A percentile compares a stretch with the other conserved stretches of the same genome.
Evolutionary conservation across 2,888 invertebrate genomes (phyloP).

Genomic region (Chrysodeixis includens): DNA sequence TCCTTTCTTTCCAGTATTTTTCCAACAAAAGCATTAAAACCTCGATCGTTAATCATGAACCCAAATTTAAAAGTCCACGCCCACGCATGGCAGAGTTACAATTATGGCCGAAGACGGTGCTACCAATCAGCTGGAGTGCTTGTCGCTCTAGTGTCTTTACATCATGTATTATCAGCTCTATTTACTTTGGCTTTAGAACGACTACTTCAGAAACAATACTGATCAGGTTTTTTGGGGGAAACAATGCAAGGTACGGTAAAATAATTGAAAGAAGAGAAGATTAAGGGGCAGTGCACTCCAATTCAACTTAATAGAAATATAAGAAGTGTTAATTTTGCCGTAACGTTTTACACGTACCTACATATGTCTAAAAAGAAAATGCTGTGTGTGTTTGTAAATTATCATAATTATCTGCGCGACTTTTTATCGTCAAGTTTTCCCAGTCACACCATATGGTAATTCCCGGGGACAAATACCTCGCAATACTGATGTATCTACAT

Average conservation of each 20-base stretch:
- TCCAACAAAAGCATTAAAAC: background rate
- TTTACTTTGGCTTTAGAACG: background rate
- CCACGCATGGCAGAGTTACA: background rate
- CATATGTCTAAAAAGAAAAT: too few species aligned
- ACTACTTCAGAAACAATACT: background rate
- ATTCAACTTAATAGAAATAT: too few species aligned
- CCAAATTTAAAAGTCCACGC: background rate
- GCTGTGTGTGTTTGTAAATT: too few species aligned
- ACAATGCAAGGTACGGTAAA: too few species aligned
- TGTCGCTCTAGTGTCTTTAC: conserved; percentile 35
- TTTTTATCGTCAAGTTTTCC: conserved; percentile 27
- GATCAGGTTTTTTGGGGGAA: too few species aligned
- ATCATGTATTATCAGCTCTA: conserved; percentile 11
- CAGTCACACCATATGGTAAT: conserved; percentile 34
- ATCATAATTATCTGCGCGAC: too few species aligned
- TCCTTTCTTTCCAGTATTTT: background rate
- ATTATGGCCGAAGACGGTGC: conserved; percentile 12
- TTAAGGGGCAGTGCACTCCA: too few species aligned
- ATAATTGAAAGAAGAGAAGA: too few species aligned
- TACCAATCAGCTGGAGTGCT: conserved; percentile 36
- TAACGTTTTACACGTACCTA: too few species aligned
- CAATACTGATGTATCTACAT: conserved; percentile 47
- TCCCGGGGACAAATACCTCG: conserved; percentile 37
- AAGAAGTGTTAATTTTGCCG: too few species aligned
- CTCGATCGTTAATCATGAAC: background rate